A percentile compares a stretch with the other conserved stretches of the same genome.
Evolutionary conservation across 2,113 vertebrate species (phyloP).

Genomic region (Channa maculata): DNA sequence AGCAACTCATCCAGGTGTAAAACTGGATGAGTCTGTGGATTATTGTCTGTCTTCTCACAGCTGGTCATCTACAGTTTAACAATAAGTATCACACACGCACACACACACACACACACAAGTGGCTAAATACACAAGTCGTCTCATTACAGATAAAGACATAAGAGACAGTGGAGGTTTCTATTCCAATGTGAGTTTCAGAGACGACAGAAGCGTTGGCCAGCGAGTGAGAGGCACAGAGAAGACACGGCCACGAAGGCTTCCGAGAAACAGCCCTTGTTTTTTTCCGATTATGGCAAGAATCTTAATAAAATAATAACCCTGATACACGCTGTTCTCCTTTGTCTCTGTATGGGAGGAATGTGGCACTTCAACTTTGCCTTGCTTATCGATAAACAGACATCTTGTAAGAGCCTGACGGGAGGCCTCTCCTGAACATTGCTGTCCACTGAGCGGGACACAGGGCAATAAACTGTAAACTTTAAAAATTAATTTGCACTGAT

Average conservation of each 20-base stretch:
- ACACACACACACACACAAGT: too few species aligned
- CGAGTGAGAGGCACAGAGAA: constrained; percentile 37
- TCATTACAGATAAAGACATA: constrained; percentile 6
- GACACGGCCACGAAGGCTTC: constrained; percentile 47
- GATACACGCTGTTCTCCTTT: constrained; percentile 14
- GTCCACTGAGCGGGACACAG: constrained; percentile 1
- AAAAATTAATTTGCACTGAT: constrained; percentile 8
- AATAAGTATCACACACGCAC: background rate
- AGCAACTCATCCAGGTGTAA: too few species aligned
- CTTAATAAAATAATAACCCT: background rate
- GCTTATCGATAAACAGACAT: constrained; percentile 34
- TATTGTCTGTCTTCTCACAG: too few species aligned
- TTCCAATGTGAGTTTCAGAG: constrained; percentile 11
- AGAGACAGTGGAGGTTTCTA: background rate
- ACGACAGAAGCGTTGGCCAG: constrained; percentile 3
- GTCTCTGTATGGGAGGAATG: constrained; percentile 20
- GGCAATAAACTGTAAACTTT: background rate
- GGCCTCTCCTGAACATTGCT: background rate
- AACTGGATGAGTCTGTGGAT: too few species aligned
- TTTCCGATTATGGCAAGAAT: constrained; percentile 26
- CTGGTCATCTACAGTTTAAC: too few species aligned
- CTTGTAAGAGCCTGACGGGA: background rate
- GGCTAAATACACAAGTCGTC: background rate
- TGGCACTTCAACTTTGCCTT: background rate
- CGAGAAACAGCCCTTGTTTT: constrained; percentile 52